Evolutionary conservation across 2,797 vertebrate genomes (phyloP), one percentile per base, ranked within the genome.

Genomic region (Chelidonichthys spinosus): DNA sequence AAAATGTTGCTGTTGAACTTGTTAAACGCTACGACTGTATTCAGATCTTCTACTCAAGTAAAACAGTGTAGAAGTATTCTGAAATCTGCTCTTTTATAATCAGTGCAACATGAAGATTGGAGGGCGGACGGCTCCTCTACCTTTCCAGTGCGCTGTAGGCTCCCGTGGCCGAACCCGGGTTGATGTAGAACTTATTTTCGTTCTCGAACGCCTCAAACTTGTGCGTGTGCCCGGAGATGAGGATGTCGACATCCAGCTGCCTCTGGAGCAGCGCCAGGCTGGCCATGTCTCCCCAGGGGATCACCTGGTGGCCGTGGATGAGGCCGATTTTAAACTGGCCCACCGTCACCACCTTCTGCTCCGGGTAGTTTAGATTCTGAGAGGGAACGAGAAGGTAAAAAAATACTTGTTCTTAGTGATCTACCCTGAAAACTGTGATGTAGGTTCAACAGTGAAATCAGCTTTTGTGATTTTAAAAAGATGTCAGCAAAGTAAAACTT

Each of bases 131-230:
- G 2, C 9, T 33, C 39, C 35, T 87, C 89, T 90, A 99, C 98
- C 96, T 96, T 92, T 99, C 98, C 94, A 98, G 95, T 85, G 97
- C 96, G 46, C 95, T 97, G 90, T 99, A 99, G 25, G 98, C 98
- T 78, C 98, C 98, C 7, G 98, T 99, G 73, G 98, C 98, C 58
- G 98, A 99, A 53, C 98, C 98, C 0, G 98, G 98, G 88, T 99
- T 99, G 89, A 99, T 99, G 84, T 99, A 99, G 94, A 99, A 99
- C 91, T 99, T 99, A 93, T 99, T 99, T 89, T 99, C 98, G 1
- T 98, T 98, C 89, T 99, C 98, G 49, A 99, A 99, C 0, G 98
- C 98, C 92, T 99, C 98, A 37, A 99, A 99, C 92, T 98, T 99
- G 87, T 99, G 98, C 11, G 98, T 99, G 83, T 99, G 98, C 68